Evolutionary conservation across 2,888 invertebrate genomes (phyloP), one percentile per base, ranked within the genome.

Genomic region (Abscondita cerata): DNA sequence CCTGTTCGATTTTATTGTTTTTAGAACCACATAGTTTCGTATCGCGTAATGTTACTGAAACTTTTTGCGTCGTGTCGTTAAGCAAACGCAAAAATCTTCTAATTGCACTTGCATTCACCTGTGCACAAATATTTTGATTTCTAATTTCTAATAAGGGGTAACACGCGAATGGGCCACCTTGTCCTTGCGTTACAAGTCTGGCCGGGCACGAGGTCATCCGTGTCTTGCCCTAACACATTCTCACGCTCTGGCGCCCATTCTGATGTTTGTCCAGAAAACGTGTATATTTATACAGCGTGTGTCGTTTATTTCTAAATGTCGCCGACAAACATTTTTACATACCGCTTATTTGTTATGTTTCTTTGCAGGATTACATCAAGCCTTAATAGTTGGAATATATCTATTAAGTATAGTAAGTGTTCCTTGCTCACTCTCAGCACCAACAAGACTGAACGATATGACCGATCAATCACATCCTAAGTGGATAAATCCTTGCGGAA

Each of bases 401-500:
- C 73, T 82, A 52, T 74, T 78, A 48, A 73, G 79, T 61, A 63
- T 81, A 51, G 73, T 79, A 55, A 73, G 72, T 48, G 71, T 80
- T 54, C 77, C 81, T 36, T 72, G 71, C 46, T 73, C 76, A 51
- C 72, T 73, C 70, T 75, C 81, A 51, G 80, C 80, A 46, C 82
- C 81, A 20, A 69, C 74, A 44, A 67, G 62, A 19, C 1, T 47
- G 36, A 58, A 54, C 60, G 31, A 62, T 31, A 70, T 67, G 67
- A 50, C 67, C 16, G 71, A 70, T 40, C 73, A 70, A 34, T 55
- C 65, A 0, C 60, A 59, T 15, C 81, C 81, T 36, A 82, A 82
- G 65, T 86, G 85, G 85, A 77, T 82, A 20, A 62, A 62, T 34
- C 84, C 85, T 1, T 85, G 84, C 70, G 82, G 82, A n/a, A 52